These are phyloP conservation scores for Steinernema feltiae DNA, from an alignment of 1,140 invertebrate species.

Conservation along the genomic window DNA sequence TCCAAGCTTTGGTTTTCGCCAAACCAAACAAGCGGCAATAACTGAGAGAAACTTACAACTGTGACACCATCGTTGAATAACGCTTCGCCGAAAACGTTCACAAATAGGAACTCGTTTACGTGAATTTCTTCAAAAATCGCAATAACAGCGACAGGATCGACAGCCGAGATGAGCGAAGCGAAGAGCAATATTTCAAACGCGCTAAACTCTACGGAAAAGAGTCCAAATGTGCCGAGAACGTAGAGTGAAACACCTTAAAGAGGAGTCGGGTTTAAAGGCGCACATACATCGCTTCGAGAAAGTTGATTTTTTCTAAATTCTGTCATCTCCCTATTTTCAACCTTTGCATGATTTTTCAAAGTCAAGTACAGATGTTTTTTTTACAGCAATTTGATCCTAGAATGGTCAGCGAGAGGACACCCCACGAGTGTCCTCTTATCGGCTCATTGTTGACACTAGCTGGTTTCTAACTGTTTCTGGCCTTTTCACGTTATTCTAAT, in stretches of 20 bases:
- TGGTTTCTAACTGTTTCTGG: no score
- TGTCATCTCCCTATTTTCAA: no score
- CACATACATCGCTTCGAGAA: no score
- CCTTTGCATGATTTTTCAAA: no score
- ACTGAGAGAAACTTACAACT: conserved; percentile 63
- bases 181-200: conserved; percentile 84
- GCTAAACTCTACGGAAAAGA: conserved; percentile 38
- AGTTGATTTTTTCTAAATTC: no score
- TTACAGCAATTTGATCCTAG: no score
- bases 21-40: conserved; percentile 19
- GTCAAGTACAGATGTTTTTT: no score
- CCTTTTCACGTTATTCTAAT: no score
- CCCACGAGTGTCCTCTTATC: no score
- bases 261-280: neutral
- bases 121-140: conserved; percentile 89
- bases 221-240: conserved; percentile 14
- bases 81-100: conserved; percentile 96
- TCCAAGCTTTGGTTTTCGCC: neutral
- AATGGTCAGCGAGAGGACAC: no score
- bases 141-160: conserved; percentile 89
- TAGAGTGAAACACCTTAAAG: conserved; percentile 29
- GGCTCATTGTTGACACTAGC: no score
- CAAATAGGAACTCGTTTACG: conserved; percentile 95
- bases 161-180: conserved; percentile 91
- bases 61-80: conserved; percentile 92